These are phyloP conservation scores for Zoanthus gigantus DNA, from an alignment of 92 coral and sea anemone species.

Conservation along the genomic window DNA sequence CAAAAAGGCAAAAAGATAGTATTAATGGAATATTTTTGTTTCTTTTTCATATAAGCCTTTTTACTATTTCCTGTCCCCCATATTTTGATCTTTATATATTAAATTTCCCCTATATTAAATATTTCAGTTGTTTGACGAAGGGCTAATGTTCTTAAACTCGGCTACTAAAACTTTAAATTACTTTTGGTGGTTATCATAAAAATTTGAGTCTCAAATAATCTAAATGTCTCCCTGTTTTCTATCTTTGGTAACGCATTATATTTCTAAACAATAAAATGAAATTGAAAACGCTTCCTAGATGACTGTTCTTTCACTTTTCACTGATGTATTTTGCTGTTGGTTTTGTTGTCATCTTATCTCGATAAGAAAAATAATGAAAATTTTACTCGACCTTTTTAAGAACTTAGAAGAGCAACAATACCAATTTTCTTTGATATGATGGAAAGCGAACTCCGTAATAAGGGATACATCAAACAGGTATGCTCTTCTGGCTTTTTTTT, in stretches of 20 bases:
- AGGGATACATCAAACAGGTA: conserved; percentile 85
- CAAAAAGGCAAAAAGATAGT: too few species aligned
- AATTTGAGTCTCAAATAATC: too few species aligned
- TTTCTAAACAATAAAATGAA: neutral
- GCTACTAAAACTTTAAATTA: too few species aligned
- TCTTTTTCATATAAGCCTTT: too few species aligned
- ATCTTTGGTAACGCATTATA: neutral
- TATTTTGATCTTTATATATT: too few species aligned
- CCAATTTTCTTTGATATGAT: conserved; percentile 98
- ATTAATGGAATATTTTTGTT: too few species aligned
- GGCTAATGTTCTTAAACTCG: too few species aligned
- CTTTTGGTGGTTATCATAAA: too few species aligned
- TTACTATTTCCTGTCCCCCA: too few species aligned
- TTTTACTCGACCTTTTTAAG: conserved; percentile 43
- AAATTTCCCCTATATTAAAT: neutral
- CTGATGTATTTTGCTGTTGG: neutral
- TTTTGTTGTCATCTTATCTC: neutral
- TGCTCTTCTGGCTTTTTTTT: conserved; percentile 43
- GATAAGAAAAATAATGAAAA: neutral
- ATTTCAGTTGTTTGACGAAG: neutral
- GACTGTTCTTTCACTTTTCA: neutral
- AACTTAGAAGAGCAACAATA: conserved; percentile 88
- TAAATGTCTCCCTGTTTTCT: neutral
- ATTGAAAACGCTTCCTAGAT: neutral
- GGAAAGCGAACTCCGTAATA: conserved; percentile 77